Evolutionary conservation across 2,888 invertebrate genomes (phyloP).

Genomic region (Caenorhabditis sp.): DNA sequence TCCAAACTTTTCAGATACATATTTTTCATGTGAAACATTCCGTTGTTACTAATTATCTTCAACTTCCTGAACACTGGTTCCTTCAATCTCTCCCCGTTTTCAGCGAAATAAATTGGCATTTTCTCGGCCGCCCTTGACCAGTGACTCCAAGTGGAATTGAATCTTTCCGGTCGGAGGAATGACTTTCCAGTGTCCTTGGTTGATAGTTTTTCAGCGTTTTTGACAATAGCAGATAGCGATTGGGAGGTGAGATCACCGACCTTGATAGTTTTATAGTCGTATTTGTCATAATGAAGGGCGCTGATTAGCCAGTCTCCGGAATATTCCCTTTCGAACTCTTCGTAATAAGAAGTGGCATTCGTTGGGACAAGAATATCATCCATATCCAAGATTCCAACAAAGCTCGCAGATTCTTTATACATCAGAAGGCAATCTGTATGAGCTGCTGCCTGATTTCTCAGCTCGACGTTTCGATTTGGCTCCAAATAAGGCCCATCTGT

Average conservation of each 20-base stretch:
- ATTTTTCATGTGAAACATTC: conserved; percentile 59
- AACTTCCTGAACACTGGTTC: conserved; percentile 33
- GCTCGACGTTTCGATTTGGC: conserved; percentile 70
- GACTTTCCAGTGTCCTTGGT: conserved; percentile 58
- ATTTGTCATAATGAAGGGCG: conserved; percentile 55
- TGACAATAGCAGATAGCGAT: conserved; percentile 38
- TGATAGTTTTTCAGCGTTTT: conserved; percentile 32
- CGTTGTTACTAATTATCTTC: conserved; percentile 40
- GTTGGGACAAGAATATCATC: conserved; percentile 71
- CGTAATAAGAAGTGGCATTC: conserved; percentile 64
- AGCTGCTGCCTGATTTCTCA: conserved; percentile 71
- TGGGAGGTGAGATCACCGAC: conserved; percentile 28
- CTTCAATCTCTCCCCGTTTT: conserved; percentile 8
- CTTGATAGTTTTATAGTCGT: conserved; percentile 51
- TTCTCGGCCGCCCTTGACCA: conserved; percentile 53
- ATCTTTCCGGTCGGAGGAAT: conserved; percentile 52
- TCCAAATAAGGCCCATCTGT: conserved; percentile 64
- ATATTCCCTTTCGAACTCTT: conserved; percentile 65
- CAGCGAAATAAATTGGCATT: conserved; percentile 34
- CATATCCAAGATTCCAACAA: conserved; percentile 69
- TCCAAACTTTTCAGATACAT: conserved; percentile 27
- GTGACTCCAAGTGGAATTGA: conserved; percentile 60
- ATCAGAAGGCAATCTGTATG: conserved; percentile 72
- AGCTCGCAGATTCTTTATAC: conserved; percentile 69
- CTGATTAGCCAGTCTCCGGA: conserved; percentile 50